Evolutionary conservation across 2,888 invertebrate genomes (phyloP), one percentile per base, ranked within the genome.

Genomic region (Temnothorax ravouxi): DNA sequence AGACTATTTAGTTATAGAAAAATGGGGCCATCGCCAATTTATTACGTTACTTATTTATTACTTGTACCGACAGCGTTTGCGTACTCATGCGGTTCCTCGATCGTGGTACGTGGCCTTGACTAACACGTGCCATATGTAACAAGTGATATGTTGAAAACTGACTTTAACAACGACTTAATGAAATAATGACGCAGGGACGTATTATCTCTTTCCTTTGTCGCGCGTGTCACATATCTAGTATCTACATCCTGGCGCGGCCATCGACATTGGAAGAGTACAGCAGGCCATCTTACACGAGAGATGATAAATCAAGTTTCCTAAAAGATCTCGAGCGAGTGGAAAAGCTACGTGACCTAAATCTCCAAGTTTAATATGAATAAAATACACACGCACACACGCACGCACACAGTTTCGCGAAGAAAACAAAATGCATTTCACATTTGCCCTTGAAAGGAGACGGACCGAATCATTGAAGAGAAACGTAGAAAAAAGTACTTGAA

Each of bases 161-260:
- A 85, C 92, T 92, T 92, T 93, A 92, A 93, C 92, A 91, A 93
- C 84, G 89, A 90, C 92, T 91, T 93, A 93, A 93, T 92, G 91
- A 92, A 92, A 89, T 93, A 93, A 93, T 93, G 90, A 89, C 89
- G 86, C 85, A 83, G 77, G 77, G 77, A 82, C 85, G 83, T 86
- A 88, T 88, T 87, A 86, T 85, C 91, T 91, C 85, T 90, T 92
- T 90, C 87, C 86, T 88, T 88, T 84, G 85, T 88, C 74, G 89
- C 86, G 15, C 44, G 41, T 38, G 29, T 9, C 2, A 29, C 13
- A 34, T n/a, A n/a, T n/a, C n/a, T n/a, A n/a, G n/a, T n/a, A n/a
- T 15, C 47, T 25, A 44, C 18, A 13, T 25, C 41, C 41, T n/a
- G 38, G 9, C 11, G 29, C 25, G 18, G n/a, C 2, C 15, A 6